phyloP scores from a whole-genome alignment of 1,140 invertebrate genomes.

The Papilio dardanus region DNA sequence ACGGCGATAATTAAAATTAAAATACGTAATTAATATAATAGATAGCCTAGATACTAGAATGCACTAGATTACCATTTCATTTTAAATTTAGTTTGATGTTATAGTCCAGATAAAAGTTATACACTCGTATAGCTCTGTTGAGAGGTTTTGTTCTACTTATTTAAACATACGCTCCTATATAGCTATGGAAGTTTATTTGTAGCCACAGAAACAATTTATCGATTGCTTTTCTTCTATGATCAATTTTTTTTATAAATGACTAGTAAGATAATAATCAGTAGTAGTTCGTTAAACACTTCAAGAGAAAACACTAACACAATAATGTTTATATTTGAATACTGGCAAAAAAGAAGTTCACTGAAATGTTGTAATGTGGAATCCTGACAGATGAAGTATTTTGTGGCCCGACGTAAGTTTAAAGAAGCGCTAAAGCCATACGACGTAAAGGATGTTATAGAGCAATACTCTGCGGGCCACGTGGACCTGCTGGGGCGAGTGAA shows the following conservation, averaged over 20 bases:
- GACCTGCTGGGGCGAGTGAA: constrained; percentile 95
- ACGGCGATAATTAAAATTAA: not conserved
- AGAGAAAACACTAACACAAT: constrained; percentile 4
- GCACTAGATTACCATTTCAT: not conserved
- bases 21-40: constrained; percentile 4
- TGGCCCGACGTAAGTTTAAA: constrained; percentile 96
- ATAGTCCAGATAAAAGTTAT: constrained; percentile 17
- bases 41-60: constrained; percentile 5
- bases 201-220: not conserved
- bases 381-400: constrained; percentile 95
- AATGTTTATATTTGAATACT: not conserved
- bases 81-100: not conserved
- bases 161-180: not conserved
- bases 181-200: not conserved
- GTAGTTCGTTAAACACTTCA: not conserved
- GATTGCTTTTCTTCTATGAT: not conserved
- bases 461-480: constrained; percentile 96
- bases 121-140: constrained; percentile 1
- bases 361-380: constrained; percentile 61
- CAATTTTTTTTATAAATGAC: not conserved
- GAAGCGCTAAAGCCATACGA: constrained; percentile 98
- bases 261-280: not conserved
- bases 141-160: not conserved
- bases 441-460: constrained; percentile 98
- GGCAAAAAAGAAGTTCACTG: not conserved